Base-by-base conservation (phyloP, 2,113 vertebrate species). In the Rafetus swinhoei region DNA sequence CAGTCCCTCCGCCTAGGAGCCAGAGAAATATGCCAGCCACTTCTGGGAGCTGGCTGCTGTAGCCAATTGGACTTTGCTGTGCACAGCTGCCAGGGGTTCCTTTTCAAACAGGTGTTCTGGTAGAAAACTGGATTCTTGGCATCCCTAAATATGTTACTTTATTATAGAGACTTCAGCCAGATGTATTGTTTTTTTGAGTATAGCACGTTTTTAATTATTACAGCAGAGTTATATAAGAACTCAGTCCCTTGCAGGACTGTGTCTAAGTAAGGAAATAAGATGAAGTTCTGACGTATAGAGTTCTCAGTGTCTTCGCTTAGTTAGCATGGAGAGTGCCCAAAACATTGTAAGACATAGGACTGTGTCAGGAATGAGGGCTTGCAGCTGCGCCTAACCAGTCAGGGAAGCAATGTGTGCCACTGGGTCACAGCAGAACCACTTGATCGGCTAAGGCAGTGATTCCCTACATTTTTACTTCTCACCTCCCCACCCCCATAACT, bases 401-500 rank as follows among this genome's bases (percentile, higher is more conserved):
- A n/a, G 62, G 32, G 14, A n/a, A 15, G 32, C 62, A n/a, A 32
- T 65, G 29, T 18, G 32, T 32, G 29, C 15, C 32, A 15, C 62
- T n/a, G 7, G 29, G 29, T 7, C 62, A n/a, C 29, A 15, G 62
- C 62, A 65, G 29, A 65, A 65, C 29, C 62, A 65, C 29, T 32
- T 65, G 29, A 65, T n/a, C n/a, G 15, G 62, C 15, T 65, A 65
- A n/a, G 7, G 29, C 29, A 59, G 57, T 5, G 57, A 10, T 59
- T 59, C 57, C 9, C 57, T 24, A 24, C 22, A 9, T 59, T 59
- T 59, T 25, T 25, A 59, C 57, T 24, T 59, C 57, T 59, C 22
- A 10, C 57, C 9, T 4, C 9, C 57, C 16, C 16, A 9, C 19
- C 21, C 1, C 56, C 56, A 9, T 25, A 2, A 3, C 57, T 24